Conservation (phyloP, 2,888 invertebrate species). For the Nebria salina region DNA sequence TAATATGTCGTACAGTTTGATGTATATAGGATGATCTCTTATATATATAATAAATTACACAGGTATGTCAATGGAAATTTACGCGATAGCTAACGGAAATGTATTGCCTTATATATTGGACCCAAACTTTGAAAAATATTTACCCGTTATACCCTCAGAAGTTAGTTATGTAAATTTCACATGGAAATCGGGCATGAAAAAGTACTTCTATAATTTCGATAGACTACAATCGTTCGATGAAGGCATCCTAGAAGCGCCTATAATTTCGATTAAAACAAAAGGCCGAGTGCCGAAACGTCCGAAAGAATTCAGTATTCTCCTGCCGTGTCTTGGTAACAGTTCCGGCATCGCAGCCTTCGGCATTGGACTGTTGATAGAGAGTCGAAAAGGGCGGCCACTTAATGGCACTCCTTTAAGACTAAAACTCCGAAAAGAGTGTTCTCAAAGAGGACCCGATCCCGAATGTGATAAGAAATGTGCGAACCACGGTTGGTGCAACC, state of each 20-base stretch:
- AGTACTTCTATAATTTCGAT: constrained; percentile 89
- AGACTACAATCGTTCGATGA: constrained; percentile 85
- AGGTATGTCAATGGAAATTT: constrained; percentile 89
- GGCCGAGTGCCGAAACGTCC: constrained; percentile 87
- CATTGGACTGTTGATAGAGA: constrained; percentile 85
- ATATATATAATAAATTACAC: constrained; percentile 49
- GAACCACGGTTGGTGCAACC: constrained; percentile 85
- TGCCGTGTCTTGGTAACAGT: constrained; percentile 88
- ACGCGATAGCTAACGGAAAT: constrained; percentile 87
- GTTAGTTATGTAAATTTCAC: constrained; percentile 91
- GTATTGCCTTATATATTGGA: constrained; percentile 88
- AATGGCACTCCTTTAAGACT: constrained; percentile 89
- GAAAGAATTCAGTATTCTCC: constrained; percentile 89
- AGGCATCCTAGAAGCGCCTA: constrained; percentile 85
- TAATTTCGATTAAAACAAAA: constrained; percentile 85
- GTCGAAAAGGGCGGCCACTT: constrained; percentile 79
- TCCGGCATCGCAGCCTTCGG: constrained; percentile 89
- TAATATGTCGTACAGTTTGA: too few species aligned
- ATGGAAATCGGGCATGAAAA: constrained; percentile 84
- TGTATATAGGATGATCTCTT: background rate
- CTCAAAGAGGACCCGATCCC: constrained; percentile 90
- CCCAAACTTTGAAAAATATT: constrained; percentile 87
- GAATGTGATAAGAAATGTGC: constrained; percentile 89
- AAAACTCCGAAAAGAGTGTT: constrained; percentile 91
- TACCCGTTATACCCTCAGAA: constrained; percentile 92